These are phyloP conservation scores for Venturia canescens DNA, from an alignment of 1,140 invertebrate genomes.

Conservation along the genomic window DNA sequence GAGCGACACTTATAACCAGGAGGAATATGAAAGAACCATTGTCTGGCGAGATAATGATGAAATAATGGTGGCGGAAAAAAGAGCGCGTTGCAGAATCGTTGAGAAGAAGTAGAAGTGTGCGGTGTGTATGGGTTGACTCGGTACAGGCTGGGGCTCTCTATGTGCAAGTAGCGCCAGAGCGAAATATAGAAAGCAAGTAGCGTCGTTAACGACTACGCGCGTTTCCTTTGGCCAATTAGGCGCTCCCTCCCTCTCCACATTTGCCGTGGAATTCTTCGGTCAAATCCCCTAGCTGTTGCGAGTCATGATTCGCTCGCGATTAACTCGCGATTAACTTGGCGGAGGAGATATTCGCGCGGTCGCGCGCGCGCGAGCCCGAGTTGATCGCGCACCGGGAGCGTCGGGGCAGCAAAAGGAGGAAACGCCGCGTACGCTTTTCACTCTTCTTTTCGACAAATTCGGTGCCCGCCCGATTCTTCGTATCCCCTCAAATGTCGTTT, in stretches of 20 bases:
- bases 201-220: constrained; percentile 65
- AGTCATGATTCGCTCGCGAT: constrained; percentile 24
- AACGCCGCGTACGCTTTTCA: no score
- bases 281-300: constrained; percentile 2
- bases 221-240: constrained; percentile 61
- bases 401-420: no score
- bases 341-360: background rate
- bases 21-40: constrained; percentile 50
- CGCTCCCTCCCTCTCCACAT: constrained; percentile 37
- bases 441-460: background rate
- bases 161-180: constrained; percentile 45
- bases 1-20: constrained; percentile 10
- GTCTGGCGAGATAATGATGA: constrained; percentile 61
- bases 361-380: no score
- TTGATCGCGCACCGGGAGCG: no score
- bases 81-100: constrained; percentile 58
- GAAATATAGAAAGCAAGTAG: constrained; percentile 62
- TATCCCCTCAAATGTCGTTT: background rate
- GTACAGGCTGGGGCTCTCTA: constrained; percentile 11
- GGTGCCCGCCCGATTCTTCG: background rate
- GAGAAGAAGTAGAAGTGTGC: no score
- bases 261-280: constrained; percentile 18
- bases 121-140: constrained; percentile 31
- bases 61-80: constrained; percentile 59
- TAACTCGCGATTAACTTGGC: constrained; percentile 8